Evolutionary conservation across 2,888 invertebrate species (phyloP), one percentile per base, ranked within the genome.

Genomic region (Drosophila meridiana): DNA sequence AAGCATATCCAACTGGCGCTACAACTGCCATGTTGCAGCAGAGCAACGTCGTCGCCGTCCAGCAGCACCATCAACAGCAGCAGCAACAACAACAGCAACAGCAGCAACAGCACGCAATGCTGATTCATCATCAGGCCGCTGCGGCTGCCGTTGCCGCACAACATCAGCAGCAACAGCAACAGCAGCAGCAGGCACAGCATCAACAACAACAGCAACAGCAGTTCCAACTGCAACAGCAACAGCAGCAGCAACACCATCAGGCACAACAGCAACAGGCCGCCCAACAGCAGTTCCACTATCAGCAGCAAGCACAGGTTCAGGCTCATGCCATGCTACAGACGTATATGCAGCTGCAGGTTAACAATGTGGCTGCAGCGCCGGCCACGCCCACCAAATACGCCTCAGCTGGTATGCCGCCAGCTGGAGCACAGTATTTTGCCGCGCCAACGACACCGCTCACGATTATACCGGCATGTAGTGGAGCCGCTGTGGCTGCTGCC

Each of bases 301-400:
- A 84, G 53, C 83, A 85, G 8, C 88, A 92, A 32, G 90, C 90
- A 0, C 92, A 92, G 48, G 92, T 85, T 6, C 87, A 92, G 26
- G 91, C 91, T 14, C 80, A 92, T 64, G 92, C 92, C 78, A 92
- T 93, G 92, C 66, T 92, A 80, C 92, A 92, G 71, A 90, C 92
- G 3, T 92, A 92, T 47, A 92, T 93, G 93, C 92, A 92, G 38
- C 74, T 92, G 84, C 92, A 92, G 81, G 91, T 91, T 72, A 91
- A 91, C 69, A 92, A 88, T 83, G 78, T 89, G 38, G 82, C 87
- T 56, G 88, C 83, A 64, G 79, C 90, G 14, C 91, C 92, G 13
- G 77, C 89, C 63, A 91, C 91, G 57, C 89, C 91, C 50, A 91
- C 91, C 53, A 92, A 92, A 75, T 91, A 83, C 66, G 71, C 73